Evolutionary conservation across 2,888 invertebrate species (phyloP), one percentile per base, ranked within the genome.

Genomic region (Synergus laeviventris): DNA sequence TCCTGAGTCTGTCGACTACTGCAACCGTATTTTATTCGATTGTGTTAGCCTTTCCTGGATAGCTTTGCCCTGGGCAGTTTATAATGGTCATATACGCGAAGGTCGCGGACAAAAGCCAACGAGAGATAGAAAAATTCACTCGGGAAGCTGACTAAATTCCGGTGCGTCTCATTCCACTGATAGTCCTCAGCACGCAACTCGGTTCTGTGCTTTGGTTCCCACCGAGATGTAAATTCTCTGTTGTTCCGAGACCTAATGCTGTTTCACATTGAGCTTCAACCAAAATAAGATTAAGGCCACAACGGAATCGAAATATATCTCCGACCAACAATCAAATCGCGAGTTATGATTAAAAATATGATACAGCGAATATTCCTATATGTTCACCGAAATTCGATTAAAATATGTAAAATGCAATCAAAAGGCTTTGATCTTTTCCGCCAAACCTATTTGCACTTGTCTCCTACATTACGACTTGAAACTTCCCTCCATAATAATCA

Each of bases 121-220:
- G 80, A 80, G 78, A 80, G 82, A 82, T 81, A 82, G 79, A 81
- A 78, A 83, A 83, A 82, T 82, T 82, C 81, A 77, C 74, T 81
- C 79, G 80, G 79, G 79, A 82, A 83, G 82, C 82, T 83, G 82
- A 82, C 82, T 78, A 80, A 82, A 81, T 83, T 83, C 83, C 83
- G 83, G 78, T 78, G 80, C 79, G 79, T 79, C 81, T 59, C 70
- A 49, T 70, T 70, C 36, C 70, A 70, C 70, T 70, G 70, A 70
- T 70, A 70, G 70, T 45, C 70, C 49, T 70, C 70, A 70, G 49
- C 24, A 70, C 49, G 49, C 70, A 49, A 49, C 70, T 54, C 70
- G 36, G 31, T 31, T 31, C 70, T 70, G 49, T 70, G 18, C 49
- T 70, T 49, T 54, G 31, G 49, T 49, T 70, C n/a, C 49, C 49